Evolutionary conservation across 2,113 vertebrate species (phyloP).

Genomic region (Mastomys natalensis): DNA sequence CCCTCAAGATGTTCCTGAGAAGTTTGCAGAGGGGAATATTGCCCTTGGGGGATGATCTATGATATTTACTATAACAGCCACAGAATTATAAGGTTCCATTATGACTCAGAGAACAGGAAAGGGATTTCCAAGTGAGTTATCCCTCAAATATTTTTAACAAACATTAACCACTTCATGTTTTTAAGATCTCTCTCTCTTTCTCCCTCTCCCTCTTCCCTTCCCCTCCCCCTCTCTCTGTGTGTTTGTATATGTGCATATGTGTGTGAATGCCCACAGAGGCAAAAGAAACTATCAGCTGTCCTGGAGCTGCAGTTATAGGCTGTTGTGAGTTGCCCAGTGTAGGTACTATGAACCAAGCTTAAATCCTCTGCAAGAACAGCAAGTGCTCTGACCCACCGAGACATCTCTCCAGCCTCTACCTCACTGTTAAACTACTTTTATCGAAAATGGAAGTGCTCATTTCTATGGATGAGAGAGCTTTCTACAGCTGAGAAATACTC

Average conservation of each 20-base stretch:
- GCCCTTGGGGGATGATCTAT: not conserved
- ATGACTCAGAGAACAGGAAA: conserved; percentile 22
- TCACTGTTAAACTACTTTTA: conserved; percentile 10
- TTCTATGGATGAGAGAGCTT: not conserved
- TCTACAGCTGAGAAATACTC: not conserved
- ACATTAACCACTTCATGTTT: not conserved
- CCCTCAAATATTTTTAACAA: not conserved
- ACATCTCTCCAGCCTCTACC: not conserved
- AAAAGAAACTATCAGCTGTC: not conserved
- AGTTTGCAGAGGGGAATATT: not conserved
- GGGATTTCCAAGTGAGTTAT: conserved; percentile 13
- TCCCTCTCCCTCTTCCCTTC: not conserved
- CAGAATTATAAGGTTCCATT: not conserved
- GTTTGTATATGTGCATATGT: not conserved
- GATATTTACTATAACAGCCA: not conserved
- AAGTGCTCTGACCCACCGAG: no score
- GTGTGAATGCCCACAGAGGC: not conserved
- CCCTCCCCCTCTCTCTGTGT: fast-evolving
- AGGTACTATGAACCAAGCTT: not conserved
- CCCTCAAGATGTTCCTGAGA: not conserved
- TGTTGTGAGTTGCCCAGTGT: not conserved
- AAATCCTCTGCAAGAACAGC: not conserved
- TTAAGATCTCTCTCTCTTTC: not conserved
- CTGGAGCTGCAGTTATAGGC: not conserved
- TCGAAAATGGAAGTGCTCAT: not conserved